phyloP scores from a whole-genome alignment of 2,888 invertebrate species.

The Tromatobia lineatoria region DNA sequence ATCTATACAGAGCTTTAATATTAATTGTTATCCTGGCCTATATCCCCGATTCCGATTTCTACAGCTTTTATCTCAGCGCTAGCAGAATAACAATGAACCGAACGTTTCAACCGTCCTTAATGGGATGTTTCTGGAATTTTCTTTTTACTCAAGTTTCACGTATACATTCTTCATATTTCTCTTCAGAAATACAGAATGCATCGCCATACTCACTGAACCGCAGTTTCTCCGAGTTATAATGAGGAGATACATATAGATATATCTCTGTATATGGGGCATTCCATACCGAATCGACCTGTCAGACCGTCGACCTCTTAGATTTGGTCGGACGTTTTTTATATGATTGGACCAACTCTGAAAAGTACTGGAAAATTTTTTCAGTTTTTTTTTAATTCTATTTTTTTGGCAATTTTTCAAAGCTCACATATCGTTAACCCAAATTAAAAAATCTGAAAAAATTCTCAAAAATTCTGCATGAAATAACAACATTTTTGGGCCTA shows the following conservation, averaged over 20 bases:
- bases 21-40: background rate
- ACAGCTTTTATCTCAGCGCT: background rate
- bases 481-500: no score
- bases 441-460: no score
- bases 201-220: slow-evolving; percentile 51
- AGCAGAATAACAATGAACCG: background rate
- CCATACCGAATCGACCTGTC: no score
- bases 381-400: no score
- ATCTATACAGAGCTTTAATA: background rate
- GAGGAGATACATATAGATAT: slow-evolving; percentile 25
- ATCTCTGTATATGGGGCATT: no score
- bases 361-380: no score
- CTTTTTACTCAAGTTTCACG: background rate
- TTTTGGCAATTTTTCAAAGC: no score
- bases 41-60: background rate
- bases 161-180: background rate
- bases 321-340: no score
- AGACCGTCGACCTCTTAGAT: no score
- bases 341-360: no score
- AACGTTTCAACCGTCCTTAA: slow-evolving; percentile 1
- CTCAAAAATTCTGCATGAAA: no score
- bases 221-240: slow-evolving; percentile 44
- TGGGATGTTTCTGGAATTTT: background rate
- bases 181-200: background rate
- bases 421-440: no score